phyloP scores from a whole-genome alignment of 2,113 vertebrate genomes.

The Misgurnus anguillicaudatus region DNA sequence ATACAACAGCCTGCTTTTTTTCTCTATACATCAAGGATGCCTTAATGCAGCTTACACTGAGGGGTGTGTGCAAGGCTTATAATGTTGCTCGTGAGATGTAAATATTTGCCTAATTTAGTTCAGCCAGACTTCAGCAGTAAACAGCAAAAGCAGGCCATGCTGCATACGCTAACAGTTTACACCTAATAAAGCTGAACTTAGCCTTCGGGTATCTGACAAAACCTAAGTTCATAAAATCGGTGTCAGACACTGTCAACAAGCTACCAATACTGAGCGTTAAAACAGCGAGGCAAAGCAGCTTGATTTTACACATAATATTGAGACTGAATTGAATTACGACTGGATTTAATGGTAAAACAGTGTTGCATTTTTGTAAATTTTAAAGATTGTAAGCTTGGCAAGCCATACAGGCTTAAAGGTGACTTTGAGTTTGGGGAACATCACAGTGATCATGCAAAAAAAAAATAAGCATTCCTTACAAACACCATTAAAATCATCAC shows the following conservation, averaged over 20 bases:
- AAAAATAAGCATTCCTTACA: slow-evolving; percentile 6
- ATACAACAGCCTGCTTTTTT: not conserved
- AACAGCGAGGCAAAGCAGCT: not conserved
- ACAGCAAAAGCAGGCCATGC: too few species aligned
- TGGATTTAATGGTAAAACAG: too few species aligned
- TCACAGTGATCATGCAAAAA: slow-evolving; percentile 59
- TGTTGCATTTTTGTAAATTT: too few species aligned
- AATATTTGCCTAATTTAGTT: slow-evolving; percentile 7
- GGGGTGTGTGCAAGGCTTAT: slow-evolving; percentile 5
- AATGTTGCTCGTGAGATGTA: not conserved
- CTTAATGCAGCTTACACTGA: not conserved
- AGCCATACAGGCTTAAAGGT: not conserved
- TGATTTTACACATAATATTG: too few species aligned
- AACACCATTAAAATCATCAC: slow-evolving; percentile 37
- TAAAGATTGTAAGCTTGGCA: not conserved
- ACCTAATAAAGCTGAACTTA: not conserved
- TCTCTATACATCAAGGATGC: not conserved
- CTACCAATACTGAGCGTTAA: not conserved
- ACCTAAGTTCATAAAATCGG: not conserved
- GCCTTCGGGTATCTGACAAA: not conserved
- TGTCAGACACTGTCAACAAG: not conserved
- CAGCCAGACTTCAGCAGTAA: not conserved
- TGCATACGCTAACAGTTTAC: slow-evolving; percentile 4
- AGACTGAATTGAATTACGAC: too few species aligned
- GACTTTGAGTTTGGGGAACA: slow-evolving; percentile 5